These are phyloP conservation scores for Eidolon helvum DNA, from an alignment of 2,113 vertebrate genomes.

Conservation along the genomic window DNA sequence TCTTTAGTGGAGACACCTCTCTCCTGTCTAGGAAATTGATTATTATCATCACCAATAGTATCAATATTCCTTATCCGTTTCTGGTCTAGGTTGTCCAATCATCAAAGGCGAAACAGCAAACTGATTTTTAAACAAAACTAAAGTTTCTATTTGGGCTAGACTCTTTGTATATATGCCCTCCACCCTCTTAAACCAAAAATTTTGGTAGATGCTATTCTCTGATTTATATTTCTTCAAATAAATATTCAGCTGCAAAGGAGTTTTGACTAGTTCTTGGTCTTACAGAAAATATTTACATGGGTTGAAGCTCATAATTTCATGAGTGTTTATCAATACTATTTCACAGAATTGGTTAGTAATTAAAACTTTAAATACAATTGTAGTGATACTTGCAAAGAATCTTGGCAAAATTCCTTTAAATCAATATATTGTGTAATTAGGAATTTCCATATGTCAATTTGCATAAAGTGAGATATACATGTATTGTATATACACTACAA, in stretches of 20 bases:
- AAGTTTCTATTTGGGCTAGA: not conserved
- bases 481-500: not conserved
- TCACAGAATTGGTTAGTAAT: not conserved
- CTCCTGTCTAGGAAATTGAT: not conserved
- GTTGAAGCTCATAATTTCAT: not conserved
- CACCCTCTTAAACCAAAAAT: not conserved
- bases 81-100: not conserved
- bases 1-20: not conserved
- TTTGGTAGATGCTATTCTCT: not conserved
- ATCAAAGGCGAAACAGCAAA: not conserved
- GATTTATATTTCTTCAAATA: slow-evolving; percentile 46
- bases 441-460: slow-evolving; percentile 13
- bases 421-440: slow-evolving; percentile 19
- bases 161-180: not conserved
- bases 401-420: not conserved
- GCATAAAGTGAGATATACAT: not conserved
- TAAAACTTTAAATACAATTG: slow-evolving; percentile 4
- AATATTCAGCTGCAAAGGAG: not conserved
- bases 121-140: not conserved
- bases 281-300: slow-evolving; percentile 8
- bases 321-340: not conserved
- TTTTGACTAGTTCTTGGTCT: not conserved
- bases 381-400: not conserved
- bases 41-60: not conserved
- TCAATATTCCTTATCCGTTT: not conserved